Evolutionary conservation across 2,797 vertebrate genomes (phyloP).

Genomic region (Cossypha polioptera): DNA sequence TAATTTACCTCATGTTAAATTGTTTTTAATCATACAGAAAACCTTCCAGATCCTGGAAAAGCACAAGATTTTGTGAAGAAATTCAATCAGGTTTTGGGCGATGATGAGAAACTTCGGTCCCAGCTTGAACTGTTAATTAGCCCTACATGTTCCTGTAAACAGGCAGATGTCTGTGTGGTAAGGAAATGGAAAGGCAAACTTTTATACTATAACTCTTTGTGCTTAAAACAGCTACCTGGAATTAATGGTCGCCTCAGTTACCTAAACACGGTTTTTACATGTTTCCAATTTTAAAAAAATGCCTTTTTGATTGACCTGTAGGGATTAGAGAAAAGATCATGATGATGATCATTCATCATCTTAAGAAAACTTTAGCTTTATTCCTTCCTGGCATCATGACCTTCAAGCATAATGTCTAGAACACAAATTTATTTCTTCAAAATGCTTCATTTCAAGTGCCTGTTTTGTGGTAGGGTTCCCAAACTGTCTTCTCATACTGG

Average conservation of each 20-base stretch:
- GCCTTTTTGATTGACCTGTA: neutral
- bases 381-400: neutral
- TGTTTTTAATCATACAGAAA: conserved; percentile 81
- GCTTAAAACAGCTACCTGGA: neutral
- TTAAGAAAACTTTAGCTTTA: neutral
- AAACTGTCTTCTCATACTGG: neutral
- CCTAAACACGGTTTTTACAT: neutral
- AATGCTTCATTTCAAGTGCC: neutral
- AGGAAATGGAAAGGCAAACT: conserved; percentile 60
- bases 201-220: neutral
- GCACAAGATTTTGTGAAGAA: conserved; percentile 99
- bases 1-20: neutral
- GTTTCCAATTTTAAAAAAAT: neutral
- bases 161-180: conserved; percentile 98
- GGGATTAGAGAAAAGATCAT: neutral
- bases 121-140: conserved; percentile 95
- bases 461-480: neutral
- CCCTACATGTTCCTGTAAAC: conserved; percentile 97
- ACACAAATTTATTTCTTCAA: neutral
- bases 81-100: conserved; percentile 97
- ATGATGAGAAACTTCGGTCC: conserved; percentile 92
- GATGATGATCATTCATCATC: neutral
- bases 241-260: neutral
- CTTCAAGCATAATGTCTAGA: neutral
- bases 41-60: conserved; percentile 96